Base-by-base conservation (phyloP, 2,888 invertebrate species). In the Cephonodes hylas region DNA sequence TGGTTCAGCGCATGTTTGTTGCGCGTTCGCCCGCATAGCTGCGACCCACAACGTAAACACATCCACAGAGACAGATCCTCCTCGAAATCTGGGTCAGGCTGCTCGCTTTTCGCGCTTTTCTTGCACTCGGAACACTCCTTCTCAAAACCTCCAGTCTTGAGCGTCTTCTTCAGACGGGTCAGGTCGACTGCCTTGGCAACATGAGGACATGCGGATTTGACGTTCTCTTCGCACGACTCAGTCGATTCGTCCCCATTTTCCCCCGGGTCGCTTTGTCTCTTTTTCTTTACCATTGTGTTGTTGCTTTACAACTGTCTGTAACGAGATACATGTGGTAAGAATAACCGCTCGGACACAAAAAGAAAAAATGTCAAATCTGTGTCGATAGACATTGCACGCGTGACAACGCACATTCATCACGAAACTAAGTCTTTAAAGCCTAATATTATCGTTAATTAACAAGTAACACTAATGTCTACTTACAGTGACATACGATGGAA, bases 41-140 rank as follows among this genome's bases (percentile, higher is more conserved):
- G 95, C 46, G 95, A 89, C 2, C 96, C 97, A 84, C 97, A 98
- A 68, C 95, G 95, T 65, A 97, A 88, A 78, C 97, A 98, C 88
- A 97, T 93, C 96, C 96, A 97, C 64, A 96, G 82, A 2, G 93
- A 79, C 66, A 90, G 73, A 76, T 93, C 89, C 83, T 93, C 86
- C 76, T 94, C 90, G 65, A 85, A 88, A 79, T 93, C 82, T 65
- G 86, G 83, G 84, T 93, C 84, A 64, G 83, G 84, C 10, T 87
- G 81, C 64, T 89, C 91, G 38, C 74, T 85, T 64, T 88, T 78
- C 60, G 85, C 75, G 58, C 73, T 83, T 85, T 94, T 94, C 77
- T 93, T 85, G 86, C 95, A 95, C 69, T 93, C 93, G 0, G 84
- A 74, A 72, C 96, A 96, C 63, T 94, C 93, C 10, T 86, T 89